A percentile compares a stretch with the other conserved stretches of the same genome.
These are phyloP conservation scores for Ashinkailepas kermadecensis DNA, from an alignment of 2,888 invertebrate genomes.

Conservation along the genomic window DNA sequence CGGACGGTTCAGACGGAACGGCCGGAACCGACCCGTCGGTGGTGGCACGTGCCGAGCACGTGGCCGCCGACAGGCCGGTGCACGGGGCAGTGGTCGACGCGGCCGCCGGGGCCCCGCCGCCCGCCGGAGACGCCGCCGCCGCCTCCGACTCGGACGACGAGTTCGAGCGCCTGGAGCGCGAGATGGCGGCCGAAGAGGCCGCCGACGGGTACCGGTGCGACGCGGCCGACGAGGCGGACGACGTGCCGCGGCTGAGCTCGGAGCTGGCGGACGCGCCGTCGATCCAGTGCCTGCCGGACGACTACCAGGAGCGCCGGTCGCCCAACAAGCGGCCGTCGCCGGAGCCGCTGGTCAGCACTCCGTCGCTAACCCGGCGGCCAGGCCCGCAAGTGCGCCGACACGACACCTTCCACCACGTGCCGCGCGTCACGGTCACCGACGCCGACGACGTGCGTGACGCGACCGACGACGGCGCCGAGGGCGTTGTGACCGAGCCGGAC, in stretches of 20 bases:
- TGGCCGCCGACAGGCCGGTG: neutral
- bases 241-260: neutral
- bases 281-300: neutral
- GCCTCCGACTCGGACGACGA: neutral
- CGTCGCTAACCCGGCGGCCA: neutral
- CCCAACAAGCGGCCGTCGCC: neutral
- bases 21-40: neutral
- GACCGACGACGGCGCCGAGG: neutral
- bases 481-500: neutral
- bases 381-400: neutral
- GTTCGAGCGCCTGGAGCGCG: neutral
- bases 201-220: neutral
- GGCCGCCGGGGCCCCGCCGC: neutral
- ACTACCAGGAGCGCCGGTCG: neutral
- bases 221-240: neutral
- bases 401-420: conserved; percentile 6
- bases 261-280: neutral
- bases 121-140: neutral
- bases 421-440: conserved; percentile 3
- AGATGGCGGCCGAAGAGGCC: neutral
- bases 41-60: neutral
- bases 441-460: neutral
- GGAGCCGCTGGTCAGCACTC: neutral
- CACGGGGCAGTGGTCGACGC: neutral
- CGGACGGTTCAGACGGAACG: neutral